Percentiles rank a stretch among this genome's conserved stretches.
Conservation (phyloP, 2,113 vertebrate genomes). For the Sceloporus tristichus region DNA sequence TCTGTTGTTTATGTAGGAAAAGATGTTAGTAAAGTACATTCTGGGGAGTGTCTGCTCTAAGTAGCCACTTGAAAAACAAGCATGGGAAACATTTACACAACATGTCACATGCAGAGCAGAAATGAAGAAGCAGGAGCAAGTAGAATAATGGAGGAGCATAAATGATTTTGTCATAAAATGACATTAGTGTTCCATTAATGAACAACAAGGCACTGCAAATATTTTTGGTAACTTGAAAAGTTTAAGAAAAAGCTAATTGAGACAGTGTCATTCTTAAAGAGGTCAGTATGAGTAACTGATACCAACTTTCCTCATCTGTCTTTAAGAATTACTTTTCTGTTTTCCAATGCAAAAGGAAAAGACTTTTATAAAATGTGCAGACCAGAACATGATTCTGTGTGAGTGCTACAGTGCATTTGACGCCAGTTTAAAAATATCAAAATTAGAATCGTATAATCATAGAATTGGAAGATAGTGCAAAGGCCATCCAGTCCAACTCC, state of each 20-base stretch:
- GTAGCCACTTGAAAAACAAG: constrained; percentile 71
- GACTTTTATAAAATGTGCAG: too few species aligned
- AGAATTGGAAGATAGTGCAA: too few species aligned
- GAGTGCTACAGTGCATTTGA: too few species aligned
- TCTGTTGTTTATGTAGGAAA: constrained; percentile 76
- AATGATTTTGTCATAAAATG: not conserved
- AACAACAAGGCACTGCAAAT: not conserved
- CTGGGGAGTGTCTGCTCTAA: constrained; percentile 64
- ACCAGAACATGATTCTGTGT: too few species aligned
- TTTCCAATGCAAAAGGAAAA: too few species aligned
- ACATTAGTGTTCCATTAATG: not conserved
- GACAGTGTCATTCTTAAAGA: not conserved
- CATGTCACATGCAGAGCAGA: constrained; percentile 12
- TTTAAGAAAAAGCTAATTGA: not conserved
- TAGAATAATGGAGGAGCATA: not conserved
- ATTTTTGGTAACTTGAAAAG: not conserved
- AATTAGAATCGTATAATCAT: too few species aligned
- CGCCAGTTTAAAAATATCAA: too few species aligned
- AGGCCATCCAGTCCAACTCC: too few species aligned
- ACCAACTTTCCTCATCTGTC: too few species aligned
- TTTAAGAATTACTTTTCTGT: too few species aligned
- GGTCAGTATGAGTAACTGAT: not conserved
- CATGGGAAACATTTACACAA: constrained; percentile 61
- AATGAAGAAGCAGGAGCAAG: constrained; percentile 40
- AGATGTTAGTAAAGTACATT: constrained; percentile 65